Conservation (phyloP, 1,140 invertebrate genomes). For the Bombus waltoni region DNA sequence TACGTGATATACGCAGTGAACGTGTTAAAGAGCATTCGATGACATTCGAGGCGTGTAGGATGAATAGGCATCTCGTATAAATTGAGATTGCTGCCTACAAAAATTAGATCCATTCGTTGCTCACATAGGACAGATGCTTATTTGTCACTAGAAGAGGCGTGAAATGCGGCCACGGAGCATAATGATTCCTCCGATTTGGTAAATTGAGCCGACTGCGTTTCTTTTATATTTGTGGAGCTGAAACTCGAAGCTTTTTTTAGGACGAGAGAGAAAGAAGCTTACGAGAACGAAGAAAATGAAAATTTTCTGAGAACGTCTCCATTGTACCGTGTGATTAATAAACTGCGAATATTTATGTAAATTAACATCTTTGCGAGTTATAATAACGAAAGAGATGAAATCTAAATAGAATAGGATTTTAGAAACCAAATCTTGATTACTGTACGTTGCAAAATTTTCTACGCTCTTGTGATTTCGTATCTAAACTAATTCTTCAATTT, state of each 20-base stretch:
- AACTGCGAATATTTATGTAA: too few species aligned
- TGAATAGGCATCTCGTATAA: neutral
- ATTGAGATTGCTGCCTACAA: neutral
- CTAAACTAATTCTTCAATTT: too few species aligned
- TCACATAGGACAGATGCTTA: neutral
- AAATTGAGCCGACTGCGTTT: neutral
- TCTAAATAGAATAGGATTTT: neutral
- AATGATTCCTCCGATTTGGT: conserved; percentile 4
- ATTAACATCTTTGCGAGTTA: neutral
- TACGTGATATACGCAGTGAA: neutral
- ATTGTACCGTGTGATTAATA: neutral
- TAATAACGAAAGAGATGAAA: neutral
- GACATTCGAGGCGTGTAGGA: neutral
- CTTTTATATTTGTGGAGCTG: neutral
- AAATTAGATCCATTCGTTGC: conserved; percentile 1
- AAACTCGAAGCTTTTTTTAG: neutral
- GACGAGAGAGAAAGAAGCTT: neutral
- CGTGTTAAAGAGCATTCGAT: neutral
- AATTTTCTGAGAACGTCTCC: neutral
- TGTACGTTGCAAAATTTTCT: too few species aligned
- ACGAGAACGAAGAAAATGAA: too few species aligned
- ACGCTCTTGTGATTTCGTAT: too few species aligned
- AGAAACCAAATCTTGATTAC: too few species aligned
- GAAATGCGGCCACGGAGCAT: neutral
- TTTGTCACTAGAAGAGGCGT: neutral